Evolutionary conservation across 2,888 invertebrate species (phyloP).

Genomic region (Gasteruption jaculator): DNA sequence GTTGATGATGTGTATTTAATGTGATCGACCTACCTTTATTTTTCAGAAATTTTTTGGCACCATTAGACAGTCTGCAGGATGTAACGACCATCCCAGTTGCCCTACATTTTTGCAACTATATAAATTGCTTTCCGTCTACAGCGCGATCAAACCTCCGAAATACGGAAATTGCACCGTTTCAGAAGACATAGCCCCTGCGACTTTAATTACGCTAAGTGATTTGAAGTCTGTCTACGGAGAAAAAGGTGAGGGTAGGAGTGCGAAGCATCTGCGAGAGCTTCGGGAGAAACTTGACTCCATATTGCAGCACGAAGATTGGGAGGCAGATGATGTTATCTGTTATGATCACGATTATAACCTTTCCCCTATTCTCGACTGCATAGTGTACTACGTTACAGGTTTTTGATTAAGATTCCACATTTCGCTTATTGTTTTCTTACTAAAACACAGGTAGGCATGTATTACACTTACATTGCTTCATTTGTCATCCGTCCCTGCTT

Average conservation of each 20-base stretch:
- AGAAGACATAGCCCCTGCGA: neutral
- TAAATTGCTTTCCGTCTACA: slow-evolving; percentile 13
- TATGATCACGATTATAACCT: slow-evolving; percentile 11
- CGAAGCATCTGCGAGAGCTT: neutral
- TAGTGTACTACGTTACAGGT: slow-evolving; percentile 16
- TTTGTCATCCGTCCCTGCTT: no score
- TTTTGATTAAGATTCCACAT: slow-evolving; percentile 2
- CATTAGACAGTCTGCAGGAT: slow-evolving; percentile 11
- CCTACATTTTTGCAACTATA: slow-evolving; percentile 15
- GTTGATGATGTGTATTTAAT: no score
- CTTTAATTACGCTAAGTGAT: slow-evolving; percentile 1
- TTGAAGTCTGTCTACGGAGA: slow-evolving; percentile 12
- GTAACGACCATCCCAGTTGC: slow-evolving; percentile 13
- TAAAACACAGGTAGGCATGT: no score
- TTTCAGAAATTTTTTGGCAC: no score
- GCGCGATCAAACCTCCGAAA: slow-evolving; percentile 13
- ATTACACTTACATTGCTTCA: no score
- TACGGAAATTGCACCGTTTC: slow-evolving; percentile 14
- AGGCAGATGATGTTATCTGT: slow-evolving; percentile 10
- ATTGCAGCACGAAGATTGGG: slow-evolving; percentile 12
- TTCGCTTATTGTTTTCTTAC: neutral
- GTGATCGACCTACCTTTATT: no score
- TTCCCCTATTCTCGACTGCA: slow-evolving; percentile 6
- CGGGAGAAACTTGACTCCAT: slow-evolving; percentile 8
- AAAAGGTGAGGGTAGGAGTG: no score